Evolutionary conservation across 2,113 vertebrate species (phyloP), one percentile per base, ranked within the genome.

Genomic region (Thalassoma bifasciatum): DNA sequence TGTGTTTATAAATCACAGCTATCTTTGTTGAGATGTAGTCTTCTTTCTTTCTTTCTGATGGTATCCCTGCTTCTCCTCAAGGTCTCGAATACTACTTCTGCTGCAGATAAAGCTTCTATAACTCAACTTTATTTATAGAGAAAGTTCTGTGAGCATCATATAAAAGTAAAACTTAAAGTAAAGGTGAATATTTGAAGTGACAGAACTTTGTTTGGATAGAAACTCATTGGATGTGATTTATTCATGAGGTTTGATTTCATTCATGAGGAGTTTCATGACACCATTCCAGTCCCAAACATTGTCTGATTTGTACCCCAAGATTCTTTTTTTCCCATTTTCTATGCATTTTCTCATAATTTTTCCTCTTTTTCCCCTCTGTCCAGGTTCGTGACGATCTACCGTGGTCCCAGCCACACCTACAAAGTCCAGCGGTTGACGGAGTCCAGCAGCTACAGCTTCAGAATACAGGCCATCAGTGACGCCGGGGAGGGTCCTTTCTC

Each of bases 371-470:
- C n/a, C n/a, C n/a, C n/a, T n/a, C n/a, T 42, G 56, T 58, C 4
- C 89, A 99, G 98, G 94, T 99, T 99, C 82, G 93, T 97, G 86
- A 95, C 95, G 0, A 96, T 99, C 92, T 99, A 99, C 70, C 93
- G 95, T 62, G 98, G 98, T 50, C 96, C 98, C 68, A 99, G 98
- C 89, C 98, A 98, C 89, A 99, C 98, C 1, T 99, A 98, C 89
- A 98, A 98, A 92, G 94, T 99, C 54, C 98, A 99, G 89, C 94
- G 97, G 54, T 90, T 99, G 92, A 95, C 83, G 0, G 98, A 99
- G 83, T 97, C 95, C 79, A 98, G 96, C 2, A 95, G 94, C 86
- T 98, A 97, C 94, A 94, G 93, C 0, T 99, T 99, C 94, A 93
- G 97, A 93, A 99, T 99, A 93, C 98, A 99, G 93, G 96, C 97